These are phyloP conservation scores for Lasioglossum marginatum DNA, from an alignment of 2,888 invertebrate genomes.

Conservation along the genomic window DNA sequence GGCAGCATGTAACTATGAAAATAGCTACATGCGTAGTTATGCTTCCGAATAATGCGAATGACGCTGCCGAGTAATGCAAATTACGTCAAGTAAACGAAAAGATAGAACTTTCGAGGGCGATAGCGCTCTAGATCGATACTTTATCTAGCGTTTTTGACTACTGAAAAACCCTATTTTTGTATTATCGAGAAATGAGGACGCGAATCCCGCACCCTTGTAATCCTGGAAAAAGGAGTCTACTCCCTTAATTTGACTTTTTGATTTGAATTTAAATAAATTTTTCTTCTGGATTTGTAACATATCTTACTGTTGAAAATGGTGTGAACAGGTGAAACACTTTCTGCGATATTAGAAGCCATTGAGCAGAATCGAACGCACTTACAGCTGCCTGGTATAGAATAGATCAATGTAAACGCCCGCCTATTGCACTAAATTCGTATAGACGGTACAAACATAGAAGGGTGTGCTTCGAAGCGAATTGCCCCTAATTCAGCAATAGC, in stretches of 20 bases:
- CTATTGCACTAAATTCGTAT: slow-evolving; percentile 55
- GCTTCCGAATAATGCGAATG: too few species aligned
- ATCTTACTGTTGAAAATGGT: neutral
- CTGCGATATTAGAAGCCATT: neutral
- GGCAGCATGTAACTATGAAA: too few species aligned
- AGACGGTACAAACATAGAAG: slow-evolving; percentile 73
- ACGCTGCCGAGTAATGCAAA: too few species aligned
- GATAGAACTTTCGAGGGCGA: too few species aligned
- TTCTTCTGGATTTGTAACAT: neutral
- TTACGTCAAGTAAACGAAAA: too few species aligned
- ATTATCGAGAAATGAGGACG: too few species aligned
- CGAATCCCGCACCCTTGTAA: too few species aligned
- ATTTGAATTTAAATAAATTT: neutral
- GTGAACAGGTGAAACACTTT: neutral
- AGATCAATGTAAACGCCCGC: slow-evolving; percentile 18
- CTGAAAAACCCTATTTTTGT: too few species aligned
- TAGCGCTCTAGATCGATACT: too few species aligned
- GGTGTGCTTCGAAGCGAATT: slow-evolving; percentile 77
- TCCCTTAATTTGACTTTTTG: neutral
- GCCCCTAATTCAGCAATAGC: slow-evolving; percentile 80
- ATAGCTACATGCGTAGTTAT: too few species aligned
- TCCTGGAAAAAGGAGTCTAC: too few species aligned
- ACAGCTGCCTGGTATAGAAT: neutral
- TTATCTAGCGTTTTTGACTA: too few species aligned
- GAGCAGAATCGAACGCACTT: neutral